These are phyloP conservation scores for Fistularia commersonii DNA, from an alignment of 2,797 vertebrate species.

Conservation along the genomic window DNA sequence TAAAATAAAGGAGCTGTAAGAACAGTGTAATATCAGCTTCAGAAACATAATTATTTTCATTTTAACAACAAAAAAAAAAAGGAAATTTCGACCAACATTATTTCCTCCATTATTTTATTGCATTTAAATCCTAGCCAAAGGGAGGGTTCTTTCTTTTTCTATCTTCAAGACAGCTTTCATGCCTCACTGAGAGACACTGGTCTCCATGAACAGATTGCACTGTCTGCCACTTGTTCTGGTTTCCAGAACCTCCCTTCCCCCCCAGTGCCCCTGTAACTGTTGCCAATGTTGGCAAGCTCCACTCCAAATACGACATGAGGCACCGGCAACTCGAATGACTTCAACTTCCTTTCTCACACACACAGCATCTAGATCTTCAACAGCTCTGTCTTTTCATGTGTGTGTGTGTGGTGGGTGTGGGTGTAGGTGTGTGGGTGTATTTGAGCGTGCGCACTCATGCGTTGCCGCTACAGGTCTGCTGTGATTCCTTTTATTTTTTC, in stretches of 20 bases:
- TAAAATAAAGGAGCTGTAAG: no score
- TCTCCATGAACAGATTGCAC: slow-evolving; percentile 76
- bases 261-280: slow-evolving; percentile 52
- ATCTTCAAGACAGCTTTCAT: slow-evolving; percentile 54
- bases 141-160: slow-evolving; percentile 37
- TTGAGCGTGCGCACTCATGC: slow-evolving; percentile 4
- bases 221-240: slow-evolving; percentile 70
- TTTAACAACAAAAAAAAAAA: no score
- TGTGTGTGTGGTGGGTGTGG: not conserved
- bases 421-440: slow-evolving; percentile 10
- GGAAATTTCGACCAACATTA: no score
- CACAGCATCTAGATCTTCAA: slow-evolving; percentile 15
- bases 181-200: slow-evolving; percentile 50
- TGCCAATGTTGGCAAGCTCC: slow-evolving; percentile 56
- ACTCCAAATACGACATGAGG: slow-evolving; percentile 65
- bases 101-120: no score
- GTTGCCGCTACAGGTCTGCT: slow-evolving; percentile 35
- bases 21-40: no score
- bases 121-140: not conserved
- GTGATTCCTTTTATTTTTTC: slow-evolving; percentile 17
- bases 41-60: no score
- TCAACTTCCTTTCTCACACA: slow-evolving; percentile 60
- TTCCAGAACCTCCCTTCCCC: slow-evolving; percentile 37
- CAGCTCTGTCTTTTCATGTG: no score
- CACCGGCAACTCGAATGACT: slow-evolving; percentile 63